Evolutionary conservation across 2,888 invertebrate species (phyloP), one percentile per base, ranked within the genome.

Genomic region (Mylabris sibirica): DNA sequence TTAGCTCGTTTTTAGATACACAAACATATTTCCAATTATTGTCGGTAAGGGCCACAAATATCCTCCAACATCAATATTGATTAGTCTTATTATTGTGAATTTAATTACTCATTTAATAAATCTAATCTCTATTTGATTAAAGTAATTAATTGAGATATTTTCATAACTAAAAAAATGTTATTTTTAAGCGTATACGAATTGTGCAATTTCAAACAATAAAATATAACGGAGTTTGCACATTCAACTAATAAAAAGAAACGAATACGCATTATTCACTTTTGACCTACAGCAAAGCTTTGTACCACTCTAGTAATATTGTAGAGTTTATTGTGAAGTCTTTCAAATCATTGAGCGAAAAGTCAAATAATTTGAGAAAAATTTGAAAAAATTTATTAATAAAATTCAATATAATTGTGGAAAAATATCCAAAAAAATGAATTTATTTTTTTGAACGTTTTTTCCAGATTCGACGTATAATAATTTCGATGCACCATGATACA

Each of bases 401-500:
- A 12, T 38, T 38, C 3, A 12, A 6, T 38, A 38, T 5, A 38
- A 38, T 38, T 38, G 14, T 34, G 35, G 34, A 22, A 26, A 44
- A n/a, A 22, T 30, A 2, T 38, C n/a, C n/a, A 34, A 35, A 20
- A 30, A 34, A 30, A 8, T 30, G 30, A 30, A 30, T 30, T 5
- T 30, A 30, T 8, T 30, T 30, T 30, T 30, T 30, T 30, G 30
- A 30, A 1, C 30, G 8, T 30, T 4, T 5, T 30, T 30, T 30
- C 4, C 8, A 30, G 1, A 30, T 30, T 6, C 5, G 5, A 8
- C 30, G 30, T 30, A 30, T 0, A 30, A 30, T 6, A 81, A 90
- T 87, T 78, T 91, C 91, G 20, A 89, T 87, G 6, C 87, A 80
- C 91, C 91, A 92, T 49, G 87, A 84, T 0, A 86, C 74, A 35